These are phyloP conservation scores for Phortica variegata DNA, from an alignment of 1,140 invertebrate genomes.

Conservation along the genomic window DNA sequence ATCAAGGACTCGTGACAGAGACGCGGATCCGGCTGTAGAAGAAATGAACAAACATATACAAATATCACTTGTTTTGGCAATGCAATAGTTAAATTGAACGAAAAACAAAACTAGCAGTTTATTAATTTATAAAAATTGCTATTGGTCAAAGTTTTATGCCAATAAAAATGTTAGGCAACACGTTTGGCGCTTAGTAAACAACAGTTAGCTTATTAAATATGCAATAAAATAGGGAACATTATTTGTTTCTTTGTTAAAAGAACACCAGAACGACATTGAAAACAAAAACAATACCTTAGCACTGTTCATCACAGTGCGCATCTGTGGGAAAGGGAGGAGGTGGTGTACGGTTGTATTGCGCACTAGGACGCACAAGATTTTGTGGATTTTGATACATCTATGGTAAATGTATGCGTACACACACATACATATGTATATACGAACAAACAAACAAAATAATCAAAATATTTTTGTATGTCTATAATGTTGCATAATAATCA, in stretches of 20 bases:
- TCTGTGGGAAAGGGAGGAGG: slow-evolving; percentile 35
- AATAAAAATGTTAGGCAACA: slow-evolving; percentile 6
- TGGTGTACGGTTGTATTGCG: slow-evolving; percentile 50
- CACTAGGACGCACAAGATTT: slow-evolving; percentile 48
- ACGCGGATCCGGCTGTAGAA: slow-evolving; percentile 67
- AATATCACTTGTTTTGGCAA: slow-evolving; percentile 3
- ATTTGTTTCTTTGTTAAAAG: slow-evolving; percentile 3
- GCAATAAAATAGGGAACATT: slow-evolving; percentile 18
- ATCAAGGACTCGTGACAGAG: slow-evolving; percentile 76
- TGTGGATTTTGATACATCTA: slow-evolving; percentile 55
- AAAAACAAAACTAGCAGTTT: background rate
- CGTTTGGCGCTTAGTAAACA: slow-evolving; percentile 23
- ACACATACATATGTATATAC: background rate
- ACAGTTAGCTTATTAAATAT: slow-evolving; percentile 25
- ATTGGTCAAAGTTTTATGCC: slow-evolving; percentile 1
- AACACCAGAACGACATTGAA: slow-evolving; percentile 15
- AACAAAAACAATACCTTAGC: slow-evolving; percentile 44
- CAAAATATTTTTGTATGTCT: background rate
- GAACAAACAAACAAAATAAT: background rate
- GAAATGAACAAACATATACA: too few species aligned
- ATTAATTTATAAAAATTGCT: background rate
- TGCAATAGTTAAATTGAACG: background rate
- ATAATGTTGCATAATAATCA: slow-evolving; percentile 1
- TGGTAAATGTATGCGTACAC: slow-evolving; percentile 1
- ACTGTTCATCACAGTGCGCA: slow-evolving; percentile 41